These are phyloP conservation scores for Venusia cambrica DNA, from an alignment of 2,888 invertebrate species.

Conservation along the genomic window DNA sequence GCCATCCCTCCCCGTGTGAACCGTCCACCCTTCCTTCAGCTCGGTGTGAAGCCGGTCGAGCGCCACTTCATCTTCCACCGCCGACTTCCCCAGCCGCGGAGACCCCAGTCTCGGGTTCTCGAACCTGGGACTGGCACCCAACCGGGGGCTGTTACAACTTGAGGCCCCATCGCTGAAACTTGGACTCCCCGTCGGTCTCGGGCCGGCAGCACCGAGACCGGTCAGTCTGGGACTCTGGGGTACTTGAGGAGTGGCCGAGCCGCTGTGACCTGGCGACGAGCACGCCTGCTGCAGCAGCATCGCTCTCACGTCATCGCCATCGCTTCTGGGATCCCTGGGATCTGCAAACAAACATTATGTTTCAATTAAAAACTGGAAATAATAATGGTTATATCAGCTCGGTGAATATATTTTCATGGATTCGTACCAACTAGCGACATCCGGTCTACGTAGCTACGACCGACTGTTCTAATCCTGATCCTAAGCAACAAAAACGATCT, in stretches of 20 bases:
- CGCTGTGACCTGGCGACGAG: conserved; percentile 74
- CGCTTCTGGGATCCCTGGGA: conserved; percentile 48
- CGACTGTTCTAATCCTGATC: conserved; percentile 10
- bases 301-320: conserved; percentile 70
- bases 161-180: conserved; percentile 57
- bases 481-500: conserved; percentile 16
- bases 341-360: conserved; percentile 46
- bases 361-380: no score
- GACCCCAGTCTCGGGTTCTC: conserved; percentile 60
- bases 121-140: conserved; percentile 51
- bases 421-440: no score
- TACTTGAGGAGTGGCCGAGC: conserved; percentile 70
- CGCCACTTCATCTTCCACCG: conserved; percentile 63
- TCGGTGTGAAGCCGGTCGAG: conserved; percentile 81
- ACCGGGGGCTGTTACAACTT: conserved; percentile 49
- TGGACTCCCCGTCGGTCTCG: conserved; percentile 53
- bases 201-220: conserved; percentile 42
- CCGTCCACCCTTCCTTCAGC: conserved; percentile 88
- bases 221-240: conserved; percentile 58
- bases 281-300: conserved; percentile 79
- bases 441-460: conserved; percentile 1
- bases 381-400: no score
- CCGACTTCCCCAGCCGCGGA: conserved; percentile 47
- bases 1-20: conserved; percentile 89
- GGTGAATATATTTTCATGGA: no score